phyloP scores from a whole-genome alignment of 2,797 vertebrate genomes.

The Phrynocephalus vlangalii region DNA sequence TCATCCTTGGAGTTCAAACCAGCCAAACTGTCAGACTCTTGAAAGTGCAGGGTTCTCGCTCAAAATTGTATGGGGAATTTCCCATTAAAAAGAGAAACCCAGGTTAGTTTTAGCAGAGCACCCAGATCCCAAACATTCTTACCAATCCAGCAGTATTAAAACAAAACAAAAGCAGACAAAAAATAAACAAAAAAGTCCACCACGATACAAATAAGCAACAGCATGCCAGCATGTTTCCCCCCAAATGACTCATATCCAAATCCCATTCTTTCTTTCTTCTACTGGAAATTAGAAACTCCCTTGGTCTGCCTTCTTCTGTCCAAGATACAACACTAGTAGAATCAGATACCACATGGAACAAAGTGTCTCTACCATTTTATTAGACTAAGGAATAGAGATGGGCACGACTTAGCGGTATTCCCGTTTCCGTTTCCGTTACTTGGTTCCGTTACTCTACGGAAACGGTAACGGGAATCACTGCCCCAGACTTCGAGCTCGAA shows the following conservation, averaged over 20 bases:
- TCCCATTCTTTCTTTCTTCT: neutral
- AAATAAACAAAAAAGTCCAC: neutral
- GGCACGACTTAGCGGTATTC: no score
- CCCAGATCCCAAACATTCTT: slow-evolving; percentile 26
- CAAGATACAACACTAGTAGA: neutral
- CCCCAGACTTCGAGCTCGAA: no score
- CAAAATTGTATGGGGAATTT: slow-evolving; percentile 31
- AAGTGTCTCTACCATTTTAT: neutral
- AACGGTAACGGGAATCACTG: no score
- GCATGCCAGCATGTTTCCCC: neutral
- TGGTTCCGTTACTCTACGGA: no score
- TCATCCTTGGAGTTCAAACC: slow-evolving; percentile 50
- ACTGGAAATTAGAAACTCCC: neutral
- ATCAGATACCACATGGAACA: neutral
- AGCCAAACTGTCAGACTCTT: slow-evolving; percentile 69
- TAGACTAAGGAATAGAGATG: neutral
- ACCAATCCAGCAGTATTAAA: slow-evolving; percentile 13
- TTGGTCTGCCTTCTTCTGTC: neutral
- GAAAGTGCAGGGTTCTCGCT: slow-evolving; percentile 56
- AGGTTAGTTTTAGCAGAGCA: slow-evolving; percentile 8
- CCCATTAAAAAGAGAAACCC: slow-evolving; percentile 31
- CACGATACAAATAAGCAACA: neutral
- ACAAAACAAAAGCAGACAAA: neutral
- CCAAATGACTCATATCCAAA: slow-evolving; percentile 36
- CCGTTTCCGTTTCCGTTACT: no score